A percentile compares a stretch with the other conserved stretches of the same genome.
Evolutionary conservation across 1,140 invertebrate genomes (phyloP).

Genomic region (Leptinotarsa undecemlineata): DNA sequence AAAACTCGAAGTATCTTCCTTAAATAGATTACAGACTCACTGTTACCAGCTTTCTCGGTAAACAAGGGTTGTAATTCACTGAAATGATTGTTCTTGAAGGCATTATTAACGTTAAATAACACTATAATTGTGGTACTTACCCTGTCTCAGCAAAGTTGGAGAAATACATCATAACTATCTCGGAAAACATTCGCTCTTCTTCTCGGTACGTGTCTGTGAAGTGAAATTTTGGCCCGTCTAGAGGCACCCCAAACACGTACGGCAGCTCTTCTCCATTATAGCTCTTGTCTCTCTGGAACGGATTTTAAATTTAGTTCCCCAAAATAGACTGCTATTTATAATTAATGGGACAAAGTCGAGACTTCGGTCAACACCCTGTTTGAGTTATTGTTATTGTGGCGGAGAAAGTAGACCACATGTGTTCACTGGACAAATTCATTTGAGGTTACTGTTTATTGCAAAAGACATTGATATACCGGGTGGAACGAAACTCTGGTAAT

Average conservation of each 20-base stretch:
- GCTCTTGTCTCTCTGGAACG: conserved; percentile 44
- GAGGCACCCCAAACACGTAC: conserved; percentile 88
- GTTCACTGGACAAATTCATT: background rate
- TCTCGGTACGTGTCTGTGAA: conserved; percentile 74
- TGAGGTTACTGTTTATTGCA: no score
- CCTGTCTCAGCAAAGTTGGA: conserved; percentile 87
- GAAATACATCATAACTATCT: conserved; percentile 85
- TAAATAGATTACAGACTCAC: no score
- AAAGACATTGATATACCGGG: no score
- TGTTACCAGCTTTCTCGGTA: background rate
- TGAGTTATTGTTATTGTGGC: conserved; percentile 4
- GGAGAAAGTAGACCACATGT: background rate
- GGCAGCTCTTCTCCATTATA: conserved; percentile 82
- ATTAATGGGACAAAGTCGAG: conserved; percentile 9
- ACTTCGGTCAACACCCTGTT: conserved; percentile 9
- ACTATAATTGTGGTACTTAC: conserved; percentile 58
- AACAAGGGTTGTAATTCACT: background rate
- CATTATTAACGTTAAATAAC: background rate
- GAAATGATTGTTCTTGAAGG: background rate
- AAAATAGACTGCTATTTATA: conserved; percentile 22
- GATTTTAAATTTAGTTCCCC: conserved; percentile 4
- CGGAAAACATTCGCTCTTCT: conserved; percentile 76
- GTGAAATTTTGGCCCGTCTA: conserved; percentile 74
- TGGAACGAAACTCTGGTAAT: no score
- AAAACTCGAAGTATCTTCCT: no score